Evolutionary conservation across 2,797 vertebrate genomes (phyloP), one percentile per base, ranked within the genome.

Genomic region (Dendrocincla tyrannina): DNA sequence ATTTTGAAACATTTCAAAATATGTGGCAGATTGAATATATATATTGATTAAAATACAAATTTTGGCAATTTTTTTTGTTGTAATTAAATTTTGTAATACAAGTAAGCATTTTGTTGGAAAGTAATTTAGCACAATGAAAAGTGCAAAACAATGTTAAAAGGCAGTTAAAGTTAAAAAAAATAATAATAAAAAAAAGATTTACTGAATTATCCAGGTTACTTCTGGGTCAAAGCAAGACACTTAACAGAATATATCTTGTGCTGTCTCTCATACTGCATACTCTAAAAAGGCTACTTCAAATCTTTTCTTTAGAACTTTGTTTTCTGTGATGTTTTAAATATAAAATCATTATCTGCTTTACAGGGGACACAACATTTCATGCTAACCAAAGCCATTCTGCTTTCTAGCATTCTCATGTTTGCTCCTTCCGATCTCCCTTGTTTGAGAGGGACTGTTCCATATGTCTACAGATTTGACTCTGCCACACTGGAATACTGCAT

Each of bases 401-500:
- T 91, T 77, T 76, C 52, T 81, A 69, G 25, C 32, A 66, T 62
- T 88, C 17, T 47, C 10, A 4, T 15, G 5, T 42, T 69, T 59
- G 10, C 20, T 73, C 35, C 11, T 72, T 80, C 42, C 77, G 14
- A 56, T 80, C 13, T 52, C 13, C 3, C 6, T 39, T 55, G 4
- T 42, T 60, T 69, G n/a, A 14, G 47, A 58, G 32, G 27, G 15
- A 37, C 2, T 6, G 0, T 85, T 90, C 24, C 77, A 33, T 5
- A 25, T 56, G 74, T 49, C 13, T 50, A 28, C 37, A 70, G 41
- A 67, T 5, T 15, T 39, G 13, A 47, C 20, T 37, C 17, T 35
- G 19, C 5, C 46, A 11, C 9, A 11, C 8, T 0, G 0, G 3
- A 88, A 35, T 10, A n/a, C 17, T 64, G 3, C 0, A 2, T 67